These are phyloP conservation scores for Tanypteryx hageni DNA, from an alignment of 2,888 invertebrate species.

Conservation along the genomic window DNA sequence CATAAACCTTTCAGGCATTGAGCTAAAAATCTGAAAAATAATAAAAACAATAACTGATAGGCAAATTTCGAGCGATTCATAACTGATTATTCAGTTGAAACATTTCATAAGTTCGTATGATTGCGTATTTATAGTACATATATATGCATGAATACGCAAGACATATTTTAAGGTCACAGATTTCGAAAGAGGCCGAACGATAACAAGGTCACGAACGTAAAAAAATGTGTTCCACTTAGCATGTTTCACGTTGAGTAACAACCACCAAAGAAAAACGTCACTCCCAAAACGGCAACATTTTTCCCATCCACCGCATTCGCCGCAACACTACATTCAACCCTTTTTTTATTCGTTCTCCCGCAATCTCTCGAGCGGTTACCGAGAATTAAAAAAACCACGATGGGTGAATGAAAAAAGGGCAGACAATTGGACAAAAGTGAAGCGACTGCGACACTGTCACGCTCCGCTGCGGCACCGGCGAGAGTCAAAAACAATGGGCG, in stretches of 20 bases:
- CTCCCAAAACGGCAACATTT: constrained; percentile 49
- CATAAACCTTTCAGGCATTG: too few relatives aligned
- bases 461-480: constrained; percentile 54
- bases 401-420: constrained; percentile 40
- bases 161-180: background rate
- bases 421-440: constrained; percentile 61
- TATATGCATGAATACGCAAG: too few relatives aligned
- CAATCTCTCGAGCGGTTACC: constrained; percentile 56
- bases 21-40: too few relatives aligned
- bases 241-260: constrained; percentile 14
- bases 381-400: background rate
- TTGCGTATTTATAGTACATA: too few relatives aligned
- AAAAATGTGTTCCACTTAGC: constrained; percentile 45
- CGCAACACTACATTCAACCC: constrained; percentile 26
- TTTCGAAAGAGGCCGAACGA: constrained; percentile 17
- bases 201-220: constrained; percentile 49
- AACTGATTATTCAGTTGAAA: too few relatives aligned
- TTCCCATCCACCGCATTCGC: constrained; percentile 46
- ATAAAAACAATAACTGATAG: too few relatives aligned
- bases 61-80: too few relatives aligned
- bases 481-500: constrained; percentile 51
- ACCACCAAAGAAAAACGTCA: background rate
- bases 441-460: constrained; percentile 63
- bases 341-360: constrained; percentile 20
- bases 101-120: too few relatives aligned